Percentiles rank a stretch among this genome's conserved stretches.
These are phyloP conservation scores for Scrobipalpa atriplicella DNA, from an alignment of 2,888 invertebrate species.

Conservation along the genomic window DNA sequence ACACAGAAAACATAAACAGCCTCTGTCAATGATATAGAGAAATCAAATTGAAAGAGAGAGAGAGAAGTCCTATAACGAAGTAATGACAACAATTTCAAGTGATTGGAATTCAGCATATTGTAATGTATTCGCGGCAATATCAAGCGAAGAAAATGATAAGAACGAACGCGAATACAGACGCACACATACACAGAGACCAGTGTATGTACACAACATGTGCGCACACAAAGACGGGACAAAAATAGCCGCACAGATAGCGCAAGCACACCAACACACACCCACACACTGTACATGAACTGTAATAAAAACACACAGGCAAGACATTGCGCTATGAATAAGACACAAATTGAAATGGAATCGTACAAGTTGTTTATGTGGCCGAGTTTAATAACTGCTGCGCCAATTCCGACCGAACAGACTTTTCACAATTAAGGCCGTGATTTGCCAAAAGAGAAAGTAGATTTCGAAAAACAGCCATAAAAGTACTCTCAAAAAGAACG, in stretches of 20 bases:
- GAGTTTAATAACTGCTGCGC: conserved; percentile 44
- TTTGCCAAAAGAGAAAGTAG: conserved; percentile 56
- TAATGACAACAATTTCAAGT: background rate
- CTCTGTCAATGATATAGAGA: background rate
- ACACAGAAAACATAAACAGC: background rate
- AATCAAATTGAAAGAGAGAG: background rate
- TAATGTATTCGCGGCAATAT: conserved; percentile 61
- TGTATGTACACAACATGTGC: conserved; percentile 48
- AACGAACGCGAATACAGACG: conserved; percentile 69
- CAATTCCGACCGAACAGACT: conserved; percentile 32
- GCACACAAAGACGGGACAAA: conserved; percentile 53
- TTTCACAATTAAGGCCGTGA: conserved; percentile 33
- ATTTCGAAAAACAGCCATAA: conserved; percentile 49
- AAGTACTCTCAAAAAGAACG: conserved; percentile 49
- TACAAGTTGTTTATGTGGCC: conserved; percentile 60
- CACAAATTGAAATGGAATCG: conserved; percentile 72
- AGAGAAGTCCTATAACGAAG: background rate
- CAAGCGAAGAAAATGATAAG: conserved; percentile 72
- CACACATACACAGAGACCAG: conserved; percentile 49
- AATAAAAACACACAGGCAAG: conserved; percentile 76
- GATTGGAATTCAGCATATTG: conserved; percentile 23
- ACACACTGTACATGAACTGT: conserved; percentile 76
- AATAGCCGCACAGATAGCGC: conserved; percentile 79
- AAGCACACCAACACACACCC: conserved; percentile 81
- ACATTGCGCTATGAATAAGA: conserved; percentile 70